Evolutionary conservation across 2,797 vertebrate genomes (phyloP).

Genomic region (Lerista edwardsae): DNA sequence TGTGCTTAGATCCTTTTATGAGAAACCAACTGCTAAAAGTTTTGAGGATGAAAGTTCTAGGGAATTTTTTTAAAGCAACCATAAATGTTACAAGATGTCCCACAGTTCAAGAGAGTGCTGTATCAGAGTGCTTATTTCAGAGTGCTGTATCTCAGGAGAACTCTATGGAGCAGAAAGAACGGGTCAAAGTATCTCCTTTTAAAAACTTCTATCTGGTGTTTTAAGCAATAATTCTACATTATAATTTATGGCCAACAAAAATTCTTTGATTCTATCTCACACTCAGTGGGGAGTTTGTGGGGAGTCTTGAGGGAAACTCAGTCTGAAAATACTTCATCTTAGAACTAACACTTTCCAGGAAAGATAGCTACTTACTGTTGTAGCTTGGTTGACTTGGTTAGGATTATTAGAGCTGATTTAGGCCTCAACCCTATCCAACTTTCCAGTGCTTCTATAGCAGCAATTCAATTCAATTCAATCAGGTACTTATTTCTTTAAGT

Average conservation of each 20-base stretch:
- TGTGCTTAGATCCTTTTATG: background rate
- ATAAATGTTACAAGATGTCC: slow-evolving; percentile 3
- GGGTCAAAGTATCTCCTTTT: background rate
- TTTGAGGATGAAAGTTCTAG: slow-evolving; percentile 30
- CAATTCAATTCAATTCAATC: too few relatives aligned
- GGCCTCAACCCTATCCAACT: too few relatives aligned
- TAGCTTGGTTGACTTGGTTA: background rate
- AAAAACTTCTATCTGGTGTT: background rate
- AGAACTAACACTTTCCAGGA: background rate
- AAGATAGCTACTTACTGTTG: background rate
- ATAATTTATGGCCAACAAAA: background rate
- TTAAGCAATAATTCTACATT: background rate
- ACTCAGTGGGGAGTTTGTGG: background rate
- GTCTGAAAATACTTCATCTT: background rate
- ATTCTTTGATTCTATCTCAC: background rate
- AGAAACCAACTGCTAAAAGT: slow-evolving; percentile 3
- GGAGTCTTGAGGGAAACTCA: too few relatives aligned
- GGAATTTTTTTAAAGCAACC: slow-evolving; percentile 27
- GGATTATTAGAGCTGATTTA: background rate
- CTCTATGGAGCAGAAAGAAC: background rate
- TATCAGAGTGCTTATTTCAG: slow-evolving; percentile 23
- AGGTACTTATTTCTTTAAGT: too few relatives aligned
- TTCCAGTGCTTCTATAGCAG: too few relatives aligned
- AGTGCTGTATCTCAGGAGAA: background rate
- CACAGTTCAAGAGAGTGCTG: background rate